Conservation (phyloP, 2,888 invertebrate species). For the Danaus chrysippus region DNA sequence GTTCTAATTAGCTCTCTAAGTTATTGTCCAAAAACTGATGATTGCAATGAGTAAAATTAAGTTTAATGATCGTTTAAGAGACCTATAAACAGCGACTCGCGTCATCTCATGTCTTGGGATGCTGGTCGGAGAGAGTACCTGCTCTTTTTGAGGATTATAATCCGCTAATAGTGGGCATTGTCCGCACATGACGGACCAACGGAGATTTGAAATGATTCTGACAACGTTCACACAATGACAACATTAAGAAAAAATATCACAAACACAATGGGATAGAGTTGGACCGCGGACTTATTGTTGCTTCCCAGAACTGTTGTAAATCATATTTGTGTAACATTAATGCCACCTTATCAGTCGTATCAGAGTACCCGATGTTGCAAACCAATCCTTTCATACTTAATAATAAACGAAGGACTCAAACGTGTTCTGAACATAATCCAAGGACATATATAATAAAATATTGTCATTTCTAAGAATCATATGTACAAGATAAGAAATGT, state of each 20-base stretch:
- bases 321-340: conserved; percentile 58
- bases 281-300: conserved; percentile 44
- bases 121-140: conserved; percentile 52
- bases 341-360: conserved; percentile 41
- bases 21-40: no score
- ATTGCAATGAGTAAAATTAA: no score
- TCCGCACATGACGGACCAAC: conserved; percentile 62
- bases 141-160: conserved; percentile 74
- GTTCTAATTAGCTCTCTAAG: no score
- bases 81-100: conserved; percentile 17
- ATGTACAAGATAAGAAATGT: background rate
- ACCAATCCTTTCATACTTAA: conserved; percentile 48
- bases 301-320: conserved; percentile 58
- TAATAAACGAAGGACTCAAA: conserved; percentile 43
- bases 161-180: conserved; percentile 77
- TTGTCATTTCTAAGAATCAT: conserved; percentile 40
- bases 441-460: conserved; percentile 34
- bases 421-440: conserved; percentile 34
- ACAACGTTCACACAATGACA: conserved; percentile 35
- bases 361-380: conserved; percentile 44
- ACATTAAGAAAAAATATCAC: conserved; percentile 37
- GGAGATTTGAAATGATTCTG: conserved; percentile 49
- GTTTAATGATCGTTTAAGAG: no score
- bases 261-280: conserved; percentile 69
- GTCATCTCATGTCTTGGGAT: conserved; percentile 35